These are phyloP conservation scores for Chaenogobius annularis DNA, from an alignment of 2,113 vertebrate species.

Conservation along the genomic window DNA sequence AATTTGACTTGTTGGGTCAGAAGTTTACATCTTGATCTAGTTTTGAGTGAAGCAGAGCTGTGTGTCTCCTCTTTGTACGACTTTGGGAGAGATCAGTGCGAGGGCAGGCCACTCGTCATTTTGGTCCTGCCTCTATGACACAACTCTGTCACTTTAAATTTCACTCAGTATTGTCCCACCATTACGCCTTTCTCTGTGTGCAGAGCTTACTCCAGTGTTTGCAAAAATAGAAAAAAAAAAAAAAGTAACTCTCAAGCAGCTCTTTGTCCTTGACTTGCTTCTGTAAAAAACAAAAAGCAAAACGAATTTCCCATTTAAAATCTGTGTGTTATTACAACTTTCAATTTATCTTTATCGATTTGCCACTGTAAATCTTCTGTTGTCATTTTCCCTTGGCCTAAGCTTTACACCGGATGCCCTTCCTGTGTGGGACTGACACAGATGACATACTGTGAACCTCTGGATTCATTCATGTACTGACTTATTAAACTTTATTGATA, in stretches of 20 bases:
- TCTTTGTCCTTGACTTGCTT: constrained; percentile 38
- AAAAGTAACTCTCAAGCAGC: constrained; percentile 16
- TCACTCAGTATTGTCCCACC: constrained; percentile 31
- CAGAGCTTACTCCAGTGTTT: constrained; percentile 63
- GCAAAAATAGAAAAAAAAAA: constrained; percentile 65
- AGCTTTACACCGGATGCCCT: neutral
- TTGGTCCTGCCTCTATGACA: constrained; percentile 65
- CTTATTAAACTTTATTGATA: constrained; percentile 36
- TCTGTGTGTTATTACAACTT: neutral
- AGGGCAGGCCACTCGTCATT: constrained; percentile 53
- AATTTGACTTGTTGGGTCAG: constrained; percentile 59
- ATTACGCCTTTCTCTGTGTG: constrained; percentile 29
- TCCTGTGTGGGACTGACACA: neutral
- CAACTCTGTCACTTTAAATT: constrained; percentile 74
- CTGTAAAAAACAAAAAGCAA: too few relatives aligned
- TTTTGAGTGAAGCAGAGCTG: constrained; percentile 43
- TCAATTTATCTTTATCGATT: neutral
- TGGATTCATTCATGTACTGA: neutral
- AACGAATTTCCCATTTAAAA: neutral
- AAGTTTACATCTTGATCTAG: constrained; percentile 66
- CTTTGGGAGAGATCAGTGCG: constrained; percentile 44
- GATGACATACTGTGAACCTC: neutral
- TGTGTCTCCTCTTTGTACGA: constrained; percentile 33
- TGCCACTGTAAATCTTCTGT: neutral
- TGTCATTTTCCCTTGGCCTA: neutral